Evolutionary conservation across 2,113 vertebrate genomes (phyloP), one percentile per base, ranked within the genome.

Genomic region (Percina caprodes): DNA sequence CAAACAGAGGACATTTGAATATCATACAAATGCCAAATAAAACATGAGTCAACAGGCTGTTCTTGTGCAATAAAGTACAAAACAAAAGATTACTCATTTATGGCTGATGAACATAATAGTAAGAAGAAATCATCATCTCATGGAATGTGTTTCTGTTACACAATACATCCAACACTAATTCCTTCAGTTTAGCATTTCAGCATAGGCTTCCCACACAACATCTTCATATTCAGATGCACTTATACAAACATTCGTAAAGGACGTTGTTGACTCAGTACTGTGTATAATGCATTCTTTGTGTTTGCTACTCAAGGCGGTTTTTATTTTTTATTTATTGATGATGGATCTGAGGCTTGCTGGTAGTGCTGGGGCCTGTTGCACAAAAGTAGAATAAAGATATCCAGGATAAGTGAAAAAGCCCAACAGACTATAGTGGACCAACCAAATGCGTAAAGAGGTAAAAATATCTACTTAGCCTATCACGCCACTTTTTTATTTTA

Each of bases 1-100:
- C 73, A 82, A 45, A 84, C 82, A 68, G 26, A 15, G 42, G 67
- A 73, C 49, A 66, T 91, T 30, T 30, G 82, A 55, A 88, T 90
- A 90, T 30, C 48, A 45, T 83, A 61, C 77, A 87, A 80, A 86
- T 55, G 67, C 58, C 77, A 89, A 80, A 86, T 56, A 74, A 84
- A 87, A 86, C 69, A 86, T 60, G 62, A 89, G 79, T 74, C 74
- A 67, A 82, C 80, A 77, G 66, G 69, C 24, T 70, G 63, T 75
- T 48, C 49, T 60, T 51, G 54, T 51, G 58, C 23, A 73, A 39
- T 30, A 18, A 80, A 69, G 65, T 18, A 73, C 30, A 48, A 67
- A 69, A 56, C 21, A 35, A 39, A 73, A 68, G 18, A 19, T 49
- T 51, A 5, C 51, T 77, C 26, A 67, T 67, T 56, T 63, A 46